Evolutionary conservation across 1,140 invertebrate genomes (phyloP), one percentile per base, ranked within the genome.

Genomic region (Apis florea): DNA sequence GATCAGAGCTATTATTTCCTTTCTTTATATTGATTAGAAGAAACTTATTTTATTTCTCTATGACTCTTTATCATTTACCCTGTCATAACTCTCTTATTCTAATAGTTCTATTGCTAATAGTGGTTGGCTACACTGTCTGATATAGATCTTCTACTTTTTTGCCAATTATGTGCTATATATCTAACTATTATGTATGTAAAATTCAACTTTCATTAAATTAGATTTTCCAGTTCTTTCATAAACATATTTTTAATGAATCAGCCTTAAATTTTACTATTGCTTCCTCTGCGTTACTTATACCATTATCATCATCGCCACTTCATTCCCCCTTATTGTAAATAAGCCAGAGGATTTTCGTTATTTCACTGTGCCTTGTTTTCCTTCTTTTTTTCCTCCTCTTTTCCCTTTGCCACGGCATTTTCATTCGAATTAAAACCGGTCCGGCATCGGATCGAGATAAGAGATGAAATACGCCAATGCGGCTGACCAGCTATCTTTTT

Each of bases 391-490:
- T 31, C n/a, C 12, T 53, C 13, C 31, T 4, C 31, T 5, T 24
- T 3, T 67, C 59, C n/a, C 63, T 56, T 56, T 61, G 47, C 19
- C 54, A 13, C 17, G 40, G 21, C 63, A 63, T 74, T 80, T 74
- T 74, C 71, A 67, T 67, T 72, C 56, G 77, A 83, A 83, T 83
- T 83, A 83, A 80, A 83, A 63, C 68, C 19, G 61, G 31, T 47
- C 40, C 54, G 51, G 21, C 59, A 26, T 17, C 10, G 47, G 49
- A 72, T 80, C 82, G 56, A 64, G 77, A 83, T 79, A 83, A 58
- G 70, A 67, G 19, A 67, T 80, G 82, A 83, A 83, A 83, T 83
- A 83, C 69, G 76, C 70, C 77, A 56, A 79, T 79, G 77, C 70
- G 56, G 53, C 6, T 66, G 19, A 11, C 49, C 51, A 15, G n/a